phyloP scores from a whole-genome alignment of 2,113 vertebrate genomes.

The Neolamprologus fasciatus region DNA sequence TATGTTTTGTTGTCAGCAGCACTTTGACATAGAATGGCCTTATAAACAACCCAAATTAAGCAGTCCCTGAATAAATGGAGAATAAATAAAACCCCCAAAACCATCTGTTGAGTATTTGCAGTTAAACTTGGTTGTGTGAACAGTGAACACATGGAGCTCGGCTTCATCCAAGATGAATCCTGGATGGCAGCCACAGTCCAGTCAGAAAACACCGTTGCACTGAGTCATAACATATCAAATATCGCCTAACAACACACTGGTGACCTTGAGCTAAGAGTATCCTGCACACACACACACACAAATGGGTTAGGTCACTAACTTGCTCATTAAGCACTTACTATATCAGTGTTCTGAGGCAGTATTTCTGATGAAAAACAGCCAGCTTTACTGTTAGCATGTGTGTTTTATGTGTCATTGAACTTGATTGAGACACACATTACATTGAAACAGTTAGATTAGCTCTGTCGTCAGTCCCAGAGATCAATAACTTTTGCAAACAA shows the following conservation, averaged over 20 bases:
- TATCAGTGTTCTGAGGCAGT: not conserved
- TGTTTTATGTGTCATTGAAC: not conserved
- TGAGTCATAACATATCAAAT: slow-evolving; percentile 14
- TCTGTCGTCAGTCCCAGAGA: not conserved
- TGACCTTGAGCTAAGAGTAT: slow-evolving; percentile 31
- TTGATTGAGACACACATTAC: not conserved
- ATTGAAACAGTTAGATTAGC: not conserved
- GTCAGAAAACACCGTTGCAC: slow-evolving; percentile 16
- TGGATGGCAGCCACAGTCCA: not conserved
- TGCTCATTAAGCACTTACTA: slow-evolving; percentile 12
- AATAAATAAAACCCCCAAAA: not conserved
- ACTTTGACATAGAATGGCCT: not conserved
- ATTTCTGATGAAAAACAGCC: not conserved
- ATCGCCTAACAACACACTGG: not conserved
- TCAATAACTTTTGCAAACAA: not conserved
- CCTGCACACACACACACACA: not conserved
- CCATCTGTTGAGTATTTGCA: not conserved
- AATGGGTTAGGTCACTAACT: not conserved
- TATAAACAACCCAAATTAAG: not conserved
- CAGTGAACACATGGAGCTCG: not conserved
- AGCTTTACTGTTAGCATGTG: not conserved
- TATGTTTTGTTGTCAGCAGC: not conserved
- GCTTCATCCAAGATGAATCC: not conserved
- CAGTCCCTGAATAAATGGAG: not conserved
- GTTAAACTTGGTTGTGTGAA: not conserved